Base-by-base conservation (phyloP, 2,113 vertebrate species). In the Seriola dumerili region DNA sequence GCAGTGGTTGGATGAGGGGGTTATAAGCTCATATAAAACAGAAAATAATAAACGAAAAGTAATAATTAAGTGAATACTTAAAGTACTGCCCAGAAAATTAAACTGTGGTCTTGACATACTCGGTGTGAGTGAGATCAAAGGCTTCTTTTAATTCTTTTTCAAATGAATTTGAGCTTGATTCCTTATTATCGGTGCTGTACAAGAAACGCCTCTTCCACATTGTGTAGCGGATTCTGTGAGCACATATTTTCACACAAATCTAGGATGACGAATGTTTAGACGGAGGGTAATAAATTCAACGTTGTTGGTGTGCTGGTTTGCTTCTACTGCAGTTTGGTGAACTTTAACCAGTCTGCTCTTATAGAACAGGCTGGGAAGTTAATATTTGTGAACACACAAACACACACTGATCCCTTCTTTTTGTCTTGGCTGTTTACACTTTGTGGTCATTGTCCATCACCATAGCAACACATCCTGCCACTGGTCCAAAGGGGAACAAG, bases 401-500 rank as follows among this genome's bases (percentile, higher is more conserved):
- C 72, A 85, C 80, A 75, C 78, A 66, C 80, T 40, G 46, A 64
- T 78, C 78, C 61, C 50, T 82, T 81, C 63, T 84, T 83, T 89
- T 79, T 81, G 71, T 79, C 71, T 86, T 66, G 34, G 62, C 68
- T 89, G 85, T 93, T 92, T 93, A 91, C 89, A 78, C 89, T 88
- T 65, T 76, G 72, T 67, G 88, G 90, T 87, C 90, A 92, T 90
- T 91, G 92, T 89, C 85, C 81, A 63, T 94, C 78, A 34, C 88
- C 90, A 93, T 92, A 70, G 92, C 73, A 89, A 92, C 92, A 88
- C 75, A 86, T 93, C 86, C 90, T 88, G 89, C 85, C 66, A 57
- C 76, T 81, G 72, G 63, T 83, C 38, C 54, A 74, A 88, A 80
- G 72, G 63, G 83, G 86, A 89, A 90, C 59, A 70, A 69, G 67